These are phyloP conservation scores for Bombus affinis DNA, from an alignment of 1,140 invertebrate species.

Conservation along the genomic window DNA sequence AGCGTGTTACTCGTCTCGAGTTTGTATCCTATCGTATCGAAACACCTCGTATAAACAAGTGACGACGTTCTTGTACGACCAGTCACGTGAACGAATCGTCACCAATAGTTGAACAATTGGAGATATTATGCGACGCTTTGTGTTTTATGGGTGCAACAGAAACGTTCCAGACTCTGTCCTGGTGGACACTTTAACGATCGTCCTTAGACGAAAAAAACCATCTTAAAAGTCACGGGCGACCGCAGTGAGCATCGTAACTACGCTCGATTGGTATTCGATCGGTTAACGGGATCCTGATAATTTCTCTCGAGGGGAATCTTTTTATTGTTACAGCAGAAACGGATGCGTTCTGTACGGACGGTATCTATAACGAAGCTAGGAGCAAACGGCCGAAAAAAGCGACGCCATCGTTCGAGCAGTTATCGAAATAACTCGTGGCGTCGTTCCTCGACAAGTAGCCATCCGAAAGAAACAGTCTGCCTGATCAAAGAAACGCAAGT, in stretches of 20 bases:
- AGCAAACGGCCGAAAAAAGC: constrained; percentile 32
- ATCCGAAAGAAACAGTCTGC: constrained; percentile 55
- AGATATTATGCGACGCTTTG: background rate
- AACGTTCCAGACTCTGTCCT: background rate
- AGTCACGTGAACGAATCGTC: background rate
- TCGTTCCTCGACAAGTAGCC: constrained; percentile 28
- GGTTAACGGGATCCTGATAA: constrained; percentile 62
- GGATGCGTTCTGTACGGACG: constrained; percentile 10
- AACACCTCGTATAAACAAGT: background rate
- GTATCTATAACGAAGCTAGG: constrained; percentile 40
- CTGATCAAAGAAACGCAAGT: constrained; percentile 46
- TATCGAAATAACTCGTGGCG: constrained; percentile 63
- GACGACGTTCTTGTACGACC: background rate
- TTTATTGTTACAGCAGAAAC: constrained; percentile 61
- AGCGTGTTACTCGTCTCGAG: background rate
- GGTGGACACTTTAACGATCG: constrained; percentile 18
- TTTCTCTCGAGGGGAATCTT: constrained; percentile 57
- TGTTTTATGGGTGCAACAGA: background rate
- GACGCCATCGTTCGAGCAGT: constrained; percentile 13
- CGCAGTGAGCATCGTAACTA: constrained; percentile 18
- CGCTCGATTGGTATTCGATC: constrained; percentile 45
- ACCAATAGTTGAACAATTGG: background rate
- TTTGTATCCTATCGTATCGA: background rate
- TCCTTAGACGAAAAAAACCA: constrained; percentile 32
- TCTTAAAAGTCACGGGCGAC: constrained; percentile 46